Base-by-base conservation (phyloP, 1,140 invertebrate genomes). In the Lepidurus arcticus region DNA sequence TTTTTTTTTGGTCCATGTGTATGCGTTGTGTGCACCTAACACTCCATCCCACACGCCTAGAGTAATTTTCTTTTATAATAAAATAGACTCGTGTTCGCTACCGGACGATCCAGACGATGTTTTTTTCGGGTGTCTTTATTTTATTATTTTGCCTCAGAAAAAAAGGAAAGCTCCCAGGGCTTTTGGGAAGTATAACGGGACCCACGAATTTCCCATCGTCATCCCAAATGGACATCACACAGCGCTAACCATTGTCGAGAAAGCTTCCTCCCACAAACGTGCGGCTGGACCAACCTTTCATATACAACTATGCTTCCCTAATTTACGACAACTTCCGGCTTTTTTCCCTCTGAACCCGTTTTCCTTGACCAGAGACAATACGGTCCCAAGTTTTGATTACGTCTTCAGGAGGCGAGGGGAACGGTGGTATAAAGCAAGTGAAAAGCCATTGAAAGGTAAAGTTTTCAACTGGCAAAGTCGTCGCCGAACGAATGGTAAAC, bases 291-390 rank as follows among this genome's bases (percentile, higher is more conserved):
- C 16, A 3, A 65, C 53, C 53, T 65, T 16, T n/a, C 16, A 9
- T 65, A 21, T 65, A 65, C 53, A 65, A 65, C 53, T 65, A 11
- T 9, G 53, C 53, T 65, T 65, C 53, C 53, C 53, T 9, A 16
- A 65, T 21, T 65, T 65, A 21, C 53, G 53, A 65, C 9, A 9
- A 65, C 53, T 65, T 65, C 53, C 53, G 53, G 53, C 53, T 65
- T 65, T 65, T 65, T 65, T 65, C 3, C 9, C 8, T 16, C 5
- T 65, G 53, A 13, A 21, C 21, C 53, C 21, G 53, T 65, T 65
- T 65, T 65, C 53, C 53, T 65, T 65, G 53, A 65, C 53, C 53
- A 65, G 53, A 65, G 53, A 65, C 53, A 65, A 65, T 65, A 65
- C 16, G 1, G 53, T 34, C 53, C 53, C 13, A 16, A 7, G 5